phyloP scores from a whole-genome alignment of 2,797 vertebrate genomes.

The Erpetoichthys calabaricus region DNA sequence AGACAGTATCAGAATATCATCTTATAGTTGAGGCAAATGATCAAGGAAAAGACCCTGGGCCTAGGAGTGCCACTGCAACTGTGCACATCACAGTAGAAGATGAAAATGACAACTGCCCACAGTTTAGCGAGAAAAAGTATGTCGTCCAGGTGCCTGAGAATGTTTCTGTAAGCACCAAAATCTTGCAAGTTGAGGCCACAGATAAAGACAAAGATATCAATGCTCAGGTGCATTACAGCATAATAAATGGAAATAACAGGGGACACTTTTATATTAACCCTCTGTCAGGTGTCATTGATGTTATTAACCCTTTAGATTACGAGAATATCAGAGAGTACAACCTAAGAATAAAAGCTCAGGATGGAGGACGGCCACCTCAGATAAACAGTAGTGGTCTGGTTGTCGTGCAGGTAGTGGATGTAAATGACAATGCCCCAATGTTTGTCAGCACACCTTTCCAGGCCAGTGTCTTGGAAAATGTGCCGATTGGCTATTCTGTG shows the following conservation, averaged over 20 bases:
- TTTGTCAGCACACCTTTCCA: conserved; percentile 97
- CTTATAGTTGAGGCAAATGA: conserved; percentile 89
- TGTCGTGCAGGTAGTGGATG: conserved; percentile 78
- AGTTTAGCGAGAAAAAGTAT: conserved; percentile 86
- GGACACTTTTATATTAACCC: conserved; percentile 94
- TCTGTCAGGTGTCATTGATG: conserved; percentile 73
- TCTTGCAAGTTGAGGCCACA: conserved; percentile 77
- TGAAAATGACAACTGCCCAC: conserved; percentile 92
- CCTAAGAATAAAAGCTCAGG: conserved; percentile 85
- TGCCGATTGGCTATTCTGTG: conserved; percentile 77
- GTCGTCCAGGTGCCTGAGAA: conserved; percentile 78
- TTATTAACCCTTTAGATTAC: conserved; percentile 87
- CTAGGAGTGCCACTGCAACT: conserved; percentile 73
- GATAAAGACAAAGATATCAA: conserved; percentile 83
- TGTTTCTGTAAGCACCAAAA: conserved; percentile 65
- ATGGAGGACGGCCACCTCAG: conserved; percentile 82
- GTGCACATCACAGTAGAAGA: conserved; percentile 83
- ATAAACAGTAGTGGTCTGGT: conserved; percentile 87
- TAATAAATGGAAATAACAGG: conserved; percentile 84
- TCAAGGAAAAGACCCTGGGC: conserved; percentile 80
- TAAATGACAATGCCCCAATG: conserved; percentile 92
- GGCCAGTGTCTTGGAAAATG: conserved; percentile 81
- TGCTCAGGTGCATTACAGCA: conserved; percentile 85
- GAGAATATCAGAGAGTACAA: conserved; percentile 83
- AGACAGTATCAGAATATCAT: conserved; percentile 62